A percentile compares a stretch with the other conserved stretches of the same genome.
Evolutionary conservation across 2,113 vertebrate species (phyloP).

Genomic region (Benthochromis sp.): DNA sequence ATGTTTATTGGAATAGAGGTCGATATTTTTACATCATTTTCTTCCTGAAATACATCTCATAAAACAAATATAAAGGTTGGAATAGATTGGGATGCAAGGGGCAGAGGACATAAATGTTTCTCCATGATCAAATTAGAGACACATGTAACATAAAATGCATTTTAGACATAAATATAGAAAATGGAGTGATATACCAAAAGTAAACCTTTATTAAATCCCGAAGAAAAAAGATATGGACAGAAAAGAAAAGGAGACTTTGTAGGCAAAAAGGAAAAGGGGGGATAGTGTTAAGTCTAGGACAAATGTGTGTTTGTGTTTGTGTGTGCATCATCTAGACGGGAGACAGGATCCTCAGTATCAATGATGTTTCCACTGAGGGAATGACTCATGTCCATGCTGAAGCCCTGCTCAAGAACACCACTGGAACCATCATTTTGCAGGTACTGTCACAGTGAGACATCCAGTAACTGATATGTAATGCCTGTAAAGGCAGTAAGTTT

Average conservation of each 20-base stretch:
- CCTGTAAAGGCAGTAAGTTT: conserved; percentile 5
- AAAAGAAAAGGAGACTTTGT: background rate
- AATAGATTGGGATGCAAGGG: background rate
- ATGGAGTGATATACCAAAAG: background rate
- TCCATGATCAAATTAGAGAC: background rate
- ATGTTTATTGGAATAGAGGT: background rate
- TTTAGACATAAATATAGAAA: background rate
- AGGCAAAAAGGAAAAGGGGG: background rate
- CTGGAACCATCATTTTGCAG: conserved; percentile 80
- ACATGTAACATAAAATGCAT: too few relatives aligned
- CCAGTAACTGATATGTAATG: background rate
- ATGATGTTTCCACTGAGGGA: conserved; percentile 77
- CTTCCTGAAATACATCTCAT: background rate
- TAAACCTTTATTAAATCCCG: background rate
- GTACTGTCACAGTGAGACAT: conserved; percentile 50
- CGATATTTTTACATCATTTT: background rate
- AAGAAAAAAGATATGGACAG: background rate
- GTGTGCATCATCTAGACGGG: conserved; percentile 70
- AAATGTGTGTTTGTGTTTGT: background rate
- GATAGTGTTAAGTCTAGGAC: background rate
- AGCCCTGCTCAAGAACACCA: conserved; percentile 76
- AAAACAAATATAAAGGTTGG: background rate
- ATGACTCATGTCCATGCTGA: conserved; percentile 83
- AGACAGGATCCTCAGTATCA: conserved; percentile 85
- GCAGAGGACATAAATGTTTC: background rate